Base-by-base conservation (phyloP, 1,140 invertebrate genomes). In the Aphelinus atriplicis region DNA sequence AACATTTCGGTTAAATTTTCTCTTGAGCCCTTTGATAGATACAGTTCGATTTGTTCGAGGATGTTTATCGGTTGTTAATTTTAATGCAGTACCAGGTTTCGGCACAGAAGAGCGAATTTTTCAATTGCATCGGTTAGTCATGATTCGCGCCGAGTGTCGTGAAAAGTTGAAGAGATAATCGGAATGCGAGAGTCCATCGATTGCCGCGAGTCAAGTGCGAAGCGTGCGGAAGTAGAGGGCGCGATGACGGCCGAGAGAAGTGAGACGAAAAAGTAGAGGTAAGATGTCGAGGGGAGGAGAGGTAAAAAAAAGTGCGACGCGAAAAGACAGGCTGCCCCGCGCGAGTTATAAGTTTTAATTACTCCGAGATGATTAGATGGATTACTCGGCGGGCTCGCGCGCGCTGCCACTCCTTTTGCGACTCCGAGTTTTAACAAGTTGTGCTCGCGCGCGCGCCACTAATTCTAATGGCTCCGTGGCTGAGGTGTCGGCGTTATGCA, bases 281-380 rank as follows among this genome's bases (percentile, higher is more conserved):
- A 1, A 47, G 48, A 7, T 45, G 42, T 1, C 1, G 43, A 43
- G 3, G 2, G 9, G 26, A 72, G 7, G n/a, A 60, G 43, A 70
- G 56, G 47, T 45, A 68, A 76, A 62, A 56, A 62, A 74, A 73
- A 71, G 70, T 60, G 75, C 69, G 78, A 78, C 68, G 71, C 68
- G 51, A 9, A 53, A 68, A 78, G 53, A 71, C 72, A 72, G 56
- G 51, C 51, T 6, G 71, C 50, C n/a, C 53, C 65, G 76, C 77
- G 74, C 78, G 80, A 84, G 82, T 84, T 84, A 84, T 83, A 84
- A 83, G 81, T 84, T 84, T 84, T 84, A 83, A 84, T 84, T 83
- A 83, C 81, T 82, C 80, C 73, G 79, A 81, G 81, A 83, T 79
- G 81, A 83, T 82, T 79, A 77, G 80, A 83, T 83, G 81, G 81